A percentile compares a stretch with the other conserved stretches of the same genome.
These are phyloP conservation scores for Heliconius himera DNA, from an alignment of 1,140 invertebrate species.

Conservation along the genomic window DNA sequence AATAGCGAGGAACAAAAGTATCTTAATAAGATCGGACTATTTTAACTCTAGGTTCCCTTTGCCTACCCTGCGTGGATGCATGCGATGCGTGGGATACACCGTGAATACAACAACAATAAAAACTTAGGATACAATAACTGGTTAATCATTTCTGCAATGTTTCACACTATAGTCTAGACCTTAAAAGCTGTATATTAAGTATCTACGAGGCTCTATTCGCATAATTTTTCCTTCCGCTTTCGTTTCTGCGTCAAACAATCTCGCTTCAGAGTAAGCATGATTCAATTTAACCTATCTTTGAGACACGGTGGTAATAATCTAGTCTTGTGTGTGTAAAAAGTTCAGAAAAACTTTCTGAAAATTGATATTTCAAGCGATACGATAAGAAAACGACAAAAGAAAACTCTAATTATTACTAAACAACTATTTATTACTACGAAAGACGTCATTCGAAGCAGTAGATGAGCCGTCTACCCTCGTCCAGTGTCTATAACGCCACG, in stretches of 20 bases:
- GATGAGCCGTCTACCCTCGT: not conserved
- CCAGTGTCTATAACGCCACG: not conserved
- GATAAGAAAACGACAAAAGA: too few species aligned
- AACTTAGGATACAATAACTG: too few species aligned
- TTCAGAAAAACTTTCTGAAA: not conserved
- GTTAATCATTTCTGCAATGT: not conserved
- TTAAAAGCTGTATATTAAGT: not conserved
- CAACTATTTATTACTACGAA: not conserved
- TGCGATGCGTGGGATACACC: too few species aligned
- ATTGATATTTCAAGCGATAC: not conserved
- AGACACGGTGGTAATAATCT: not conserved
- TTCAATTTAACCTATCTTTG: conserved; percentile 33
- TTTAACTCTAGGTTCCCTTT: too few species aligned
- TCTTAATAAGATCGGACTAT: too few species aligned
- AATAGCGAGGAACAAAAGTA: too few species aligned
- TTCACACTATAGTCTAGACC: not conserved
- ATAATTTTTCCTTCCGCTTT: conserved; percentile 13
- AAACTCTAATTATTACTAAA: too few species aligned
- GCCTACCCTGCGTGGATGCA: too few species aligned
- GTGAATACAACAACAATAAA: too few species aligned
- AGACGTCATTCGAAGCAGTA: not conserved
- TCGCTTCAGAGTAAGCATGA: conserved; percentile 11
- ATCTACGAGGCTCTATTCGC: not conserved
- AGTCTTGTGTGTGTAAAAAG: not conserved
- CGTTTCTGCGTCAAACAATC: conserved; percentile 23